Evolutionary conservation across 2,113 vertebrate species (phyloP), one percentile per base, ranked within the genome.

Genomic region (Grus americana): DNA sequence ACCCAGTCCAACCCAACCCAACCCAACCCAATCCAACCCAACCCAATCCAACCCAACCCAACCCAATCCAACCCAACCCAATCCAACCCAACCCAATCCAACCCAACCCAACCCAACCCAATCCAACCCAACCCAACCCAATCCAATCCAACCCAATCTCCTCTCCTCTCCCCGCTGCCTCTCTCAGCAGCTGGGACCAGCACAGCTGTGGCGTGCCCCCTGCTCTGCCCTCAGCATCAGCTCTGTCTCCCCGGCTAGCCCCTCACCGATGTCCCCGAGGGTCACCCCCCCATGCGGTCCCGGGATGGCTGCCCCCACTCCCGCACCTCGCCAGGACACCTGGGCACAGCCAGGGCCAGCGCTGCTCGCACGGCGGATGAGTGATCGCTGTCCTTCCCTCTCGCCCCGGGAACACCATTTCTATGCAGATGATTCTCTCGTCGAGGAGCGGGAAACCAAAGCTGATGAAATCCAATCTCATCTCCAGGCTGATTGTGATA

Each of bases 291-390:
- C 73, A 1, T 0, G 40, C 0, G 0, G n/a, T 16, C 20, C 21
- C 1, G 1, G 70, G 40, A 15, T 0, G 1, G n/a, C 16, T 18
- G 55, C 32, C 23, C n/a, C n/a, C 0, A 3, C 26, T 52, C 62
- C 52, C 34, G 58, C 34, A 4, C 15, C 40, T 49, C 2, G 1
- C 12, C 14, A 6, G 54, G 44, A 42, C 13, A 3, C 23, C 66
- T 34, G n/a, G 47, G 62, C 55, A 15, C 26, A 12, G 58, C 19
- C 46, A 36, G 52, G 15, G 29, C 29, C 15, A 10, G 20, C 3
- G 4, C 59, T 19, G 61, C 58, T 52, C 1, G 0, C n/a, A 1
- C 0, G 0, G 32, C 36, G 15, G 29, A 16, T 57, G 58, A 78
- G 61, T 3, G 36, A 81, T 80, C 29, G 9, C 6, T 9, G 9